These are phyloP conservation scores for Cardiocondyla obscurior DNA, from an alignment of 1,140 invertebrate species.

Conservation along the genomic window DNA sequence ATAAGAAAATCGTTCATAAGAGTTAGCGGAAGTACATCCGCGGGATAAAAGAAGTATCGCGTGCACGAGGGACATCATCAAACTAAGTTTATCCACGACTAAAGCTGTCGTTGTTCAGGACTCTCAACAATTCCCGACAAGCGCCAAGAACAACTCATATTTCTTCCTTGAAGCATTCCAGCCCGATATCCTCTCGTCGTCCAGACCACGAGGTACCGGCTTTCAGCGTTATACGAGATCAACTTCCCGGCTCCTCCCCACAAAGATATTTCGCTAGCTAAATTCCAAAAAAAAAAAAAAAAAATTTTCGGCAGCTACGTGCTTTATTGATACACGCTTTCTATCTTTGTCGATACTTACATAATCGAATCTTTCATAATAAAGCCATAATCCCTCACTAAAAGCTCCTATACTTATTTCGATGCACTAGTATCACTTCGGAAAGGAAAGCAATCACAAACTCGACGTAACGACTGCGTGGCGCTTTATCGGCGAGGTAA, in stretches of 20 bases:
- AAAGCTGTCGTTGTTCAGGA: constrained; percentile 44
- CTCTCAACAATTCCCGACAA: constrained; percentile 43
- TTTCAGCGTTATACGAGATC: constrained; percentile 31
- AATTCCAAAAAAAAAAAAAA: background rate
- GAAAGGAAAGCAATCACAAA: background rate
- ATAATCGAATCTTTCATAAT: constrained; percentile 71
- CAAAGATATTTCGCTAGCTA: background rate
- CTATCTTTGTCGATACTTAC: constrained; percentile 67
- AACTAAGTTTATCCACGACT: constrained; percentile 41
- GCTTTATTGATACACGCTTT: background rate
- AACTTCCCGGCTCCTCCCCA: constrained; percentile 21
- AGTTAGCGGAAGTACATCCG: background rate
- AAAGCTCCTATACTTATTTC: background rate
- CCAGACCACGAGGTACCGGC: constrained; percentile 59
- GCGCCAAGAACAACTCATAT: constrained; percentile 51
- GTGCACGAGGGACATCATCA: constrained; percentile 26
- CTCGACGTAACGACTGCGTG: background rate
- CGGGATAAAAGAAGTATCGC: constrained; percentile 11
- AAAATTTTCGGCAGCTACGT: background rate
- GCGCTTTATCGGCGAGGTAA: constrained; percentile 24
- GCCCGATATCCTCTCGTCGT: constrained; percentile 16
- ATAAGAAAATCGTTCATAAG: background rate
- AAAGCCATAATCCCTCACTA: constrained; percentile 58
- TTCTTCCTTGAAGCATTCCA: constrained; percentile 47
- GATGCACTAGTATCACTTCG: constrained; percentile 51